Evolutionary conservation across 2,888 invertebrate genomes (phyloP).

Genomic region (Charanyca ferruginea): DNA sequence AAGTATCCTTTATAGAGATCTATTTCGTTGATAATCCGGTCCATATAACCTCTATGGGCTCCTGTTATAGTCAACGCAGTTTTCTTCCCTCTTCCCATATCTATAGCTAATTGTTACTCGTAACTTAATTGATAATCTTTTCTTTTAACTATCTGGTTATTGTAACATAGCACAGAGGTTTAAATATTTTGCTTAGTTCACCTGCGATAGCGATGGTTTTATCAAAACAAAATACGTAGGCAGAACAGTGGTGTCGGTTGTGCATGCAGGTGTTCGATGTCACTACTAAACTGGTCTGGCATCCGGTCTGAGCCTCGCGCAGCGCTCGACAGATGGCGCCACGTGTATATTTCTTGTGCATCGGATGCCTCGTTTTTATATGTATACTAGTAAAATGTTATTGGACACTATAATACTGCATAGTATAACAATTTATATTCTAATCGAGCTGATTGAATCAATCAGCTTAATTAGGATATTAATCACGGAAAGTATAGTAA

Average conservation of each 20-base stretch:
- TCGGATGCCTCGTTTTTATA: slow-evolving; percentile 33
- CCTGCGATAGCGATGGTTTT: slow-evolving; percentile 49
- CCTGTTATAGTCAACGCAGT: neutral
- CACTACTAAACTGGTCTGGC: slow-evolving; percentile 88
- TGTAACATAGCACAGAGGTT: slow-evolving; percentile 1
- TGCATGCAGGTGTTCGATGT: slow-evolving; percentile 87
- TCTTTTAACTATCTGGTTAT: slow-evolving; percentile 13
- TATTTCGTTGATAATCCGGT: slow-evolving; percentile 39
- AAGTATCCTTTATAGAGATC: slow-evolving; percentile 43
- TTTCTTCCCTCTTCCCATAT: slow-evolving; percentile 1
- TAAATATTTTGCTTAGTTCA: slow-evolving; percentile 44
- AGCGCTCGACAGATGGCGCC: slow-evolving; percentile 86
- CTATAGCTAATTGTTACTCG: neutral
- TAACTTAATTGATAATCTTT: neutral
- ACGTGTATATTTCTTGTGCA: slow-evolving; percentile 67
- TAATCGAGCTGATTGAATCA: too few relatives aligned
- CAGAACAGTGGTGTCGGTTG: slow-evolving; percentile 70
- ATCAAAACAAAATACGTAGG: slow-evolving; percentile 66
- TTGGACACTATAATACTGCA: slow-evolving; percentile 14
- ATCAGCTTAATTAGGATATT: neutral
- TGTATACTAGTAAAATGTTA: slow-evolving; percentile 28
- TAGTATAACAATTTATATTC: too few relatives aligned
- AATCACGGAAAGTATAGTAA: neutral
- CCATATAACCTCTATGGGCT: slow-evolving; percentile 14
- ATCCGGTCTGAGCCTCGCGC: slow-evolving; percentile 82